phyloP scores from a whole-genome alignment of 2,113 vertebrate species.

The Coryphaenoides rupestris region DNA sequence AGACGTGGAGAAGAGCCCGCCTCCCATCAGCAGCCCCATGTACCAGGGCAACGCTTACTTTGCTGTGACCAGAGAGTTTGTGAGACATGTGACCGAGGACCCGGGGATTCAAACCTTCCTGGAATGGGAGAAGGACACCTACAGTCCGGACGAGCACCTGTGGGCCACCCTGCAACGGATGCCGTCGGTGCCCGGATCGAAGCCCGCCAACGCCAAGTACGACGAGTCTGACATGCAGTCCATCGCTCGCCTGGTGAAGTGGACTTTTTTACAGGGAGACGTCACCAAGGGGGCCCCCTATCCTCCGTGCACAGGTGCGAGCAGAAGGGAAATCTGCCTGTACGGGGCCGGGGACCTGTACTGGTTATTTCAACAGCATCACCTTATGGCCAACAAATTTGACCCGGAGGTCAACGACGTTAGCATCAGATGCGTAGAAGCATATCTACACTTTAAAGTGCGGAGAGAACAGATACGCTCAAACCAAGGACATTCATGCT shows the following conservation, averaged over 20 bases:
- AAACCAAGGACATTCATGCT: no score
- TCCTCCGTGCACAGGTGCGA: slow-evolving; percentile 72
- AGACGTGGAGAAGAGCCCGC: slow-evolving; percentile 53
- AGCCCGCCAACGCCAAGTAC: slow-evolving; percentile 72
- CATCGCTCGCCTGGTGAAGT: slow-evolving; percentile 83
- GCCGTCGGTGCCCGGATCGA: slow-evolving; percentile 76
- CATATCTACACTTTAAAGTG: slow-evolving; percentile 75
- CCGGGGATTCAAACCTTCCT: slow-evolving; percentile 61
- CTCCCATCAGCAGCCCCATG: slow-evolving; percentile 76
- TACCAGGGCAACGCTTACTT: slow-evolving; percentile 86
- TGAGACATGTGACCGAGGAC: slow-evolving; percentile 72
- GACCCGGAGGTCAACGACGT: slow-evolving; percentile 79
- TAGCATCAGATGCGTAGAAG: slow-evolving; percentile 82
- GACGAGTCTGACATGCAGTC: slow-evolving; percentile 81
- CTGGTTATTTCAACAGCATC: slow-evolving; percentile 82
- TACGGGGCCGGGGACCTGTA: slow-evolving; percentile 82
- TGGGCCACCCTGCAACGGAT: slow-evolving; percentile 90
- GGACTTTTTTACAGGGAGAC: slow-evolving; percentile 76
- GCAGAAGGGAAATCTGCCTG: slow-evolving; percentile 77
- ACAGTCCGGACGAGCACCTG: slow-evolving; percentile 88
- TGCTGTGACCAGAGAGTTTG: slow-evolving; percentile 78
- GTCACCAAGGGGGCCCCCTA: slow-evolving; percentile 78
- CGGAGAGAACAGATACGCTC: background rate
- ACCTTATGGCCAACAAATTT: slow-evolving; percentile 92
- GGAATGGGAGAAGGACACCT: slow-evolving; percentile 88